Percentiles rank a stretch among this genome's conserved stretches.
Evolutionary conservation across 1,140 invertebrate genomes (phyloP).

Genomic region (Lasioglossum baleicum): DNA sequence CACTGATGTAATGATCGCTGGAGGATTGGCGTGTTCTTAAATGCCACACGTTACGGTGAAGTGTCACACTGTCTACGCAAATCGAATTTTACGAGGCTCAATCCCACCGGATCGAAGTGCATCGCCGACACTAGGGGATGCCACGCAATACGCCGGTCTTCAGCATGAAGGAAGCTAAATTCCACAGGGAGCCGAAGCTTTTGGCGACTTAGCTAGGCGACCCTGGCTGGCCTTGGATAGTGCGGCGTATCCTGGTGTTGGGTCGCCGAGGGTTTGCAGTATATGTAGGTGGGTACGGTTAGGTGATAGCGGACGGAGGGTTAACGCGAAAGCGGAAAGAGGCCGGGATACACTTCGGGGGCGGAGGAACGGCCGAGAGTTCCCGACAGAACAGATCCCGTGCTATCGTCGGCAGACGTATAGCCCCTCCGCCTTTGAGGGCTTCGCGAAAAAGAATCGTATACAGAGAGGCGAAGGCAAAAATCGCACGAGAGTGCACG

Average conservation of each 20-base stretch:
- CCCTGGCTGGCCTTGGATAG: constrained; percentile 47
- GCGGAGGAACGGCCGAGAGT: constrained; percentile 29
- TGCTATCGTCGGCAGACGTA: constrained; percentile 46
- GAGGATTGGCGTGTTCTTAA: not conserved
- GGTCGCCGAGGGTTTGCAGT: constrained; percentile 4
- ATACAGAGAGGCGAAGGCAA: constrained; percentile 10
- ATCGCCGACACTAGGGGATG: constrained; percentile 55
- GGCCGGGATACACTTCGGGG: constrained; percentile 47
- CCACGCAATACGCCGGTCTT: constrained; percentile 54
- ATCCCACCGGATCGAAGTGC: constrained; percentile 62
- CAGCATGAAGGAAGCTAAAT: constrained; percentile 59
- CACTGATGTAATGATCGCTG: no score
- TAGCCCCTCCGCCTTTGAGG: constrained; percentile 46
- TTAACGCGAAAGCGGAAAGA: constrained; percentile 18
- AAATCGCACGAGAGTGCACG: constrained; percentile 32
- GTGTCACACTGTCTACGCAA: constrained; percentile 43
- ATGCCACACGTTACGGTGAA: constrained; percentile 11
- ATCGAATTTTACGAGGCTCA: constrained; percentile 66
- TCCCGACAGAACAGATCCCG: constrained; percentile 44
- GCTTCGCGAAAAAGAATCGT: constrained; percentile 52
- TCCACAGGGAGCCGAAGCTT: constrained; percentile 61
- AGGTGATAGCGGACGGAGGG: constrained; percentile 5
- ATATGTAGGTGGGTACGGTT: not conserved
- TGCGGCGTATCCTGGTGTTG: not conserved
- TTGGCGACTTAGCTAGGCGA: constrained; percentile 62